Base-by-base conservation (phyloP, 1,140 invertebrate species). In the Cepaea nemoralis region DNA sequence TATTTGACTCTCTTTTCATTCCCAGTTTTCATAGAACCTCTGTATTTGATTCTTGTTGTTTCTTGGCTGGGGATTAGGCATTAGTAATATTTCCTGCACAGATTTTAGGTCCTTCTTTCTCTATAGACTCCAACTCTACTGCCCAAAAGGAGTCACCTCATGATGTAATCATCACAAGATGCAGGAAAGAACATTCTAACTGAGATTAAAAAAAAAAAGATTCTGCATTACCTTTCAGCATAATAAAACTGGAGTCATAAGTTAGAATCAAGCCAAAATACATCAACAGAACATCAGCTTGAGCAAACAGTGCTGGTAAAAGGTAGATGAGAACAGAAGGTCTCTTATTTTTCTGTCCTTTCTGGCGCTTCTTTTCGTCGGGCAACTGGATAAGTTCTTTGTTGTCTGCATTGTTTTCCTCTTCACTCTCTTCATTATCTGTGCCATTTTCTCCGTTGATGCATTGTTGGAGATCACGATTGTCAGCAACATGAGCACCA, bases 231-330 rank as follows among this genome's bases (percentile, higher is more conserved):
- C 77, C 77, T 79, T 67, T 79, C 3, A 79, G 77, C 77, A 79
- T 79, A 19, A 67, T 69, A 55, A 69, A 67, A 69, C 77, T 79
- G 22, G 59, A 69, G 31, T 16, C 24, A 37, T 79, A 79, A 8
- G 77, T 79, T 35, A 79, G n/a, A n/a, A 69, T 40, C 0, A 79
- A 14, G 0, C 77, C 77, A 79, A 79, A 79, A 40, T 69, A 79
- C 35, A 69, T 1, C 31, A 79, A 42, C 39, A 79, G 5, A 2
- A 79, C 39, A 67, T 37, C 1, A 24, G 77, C 59, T 27, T 69
- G 59, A 22, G 37, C 27, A 35, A 79, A 79, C 31, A 79, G 14
- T 45, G 77, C 59, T 55, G 77, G 42, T 6, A 31, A 39, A 8
- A 79, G 27, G 39, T 79, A 79, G 1, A 79, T 10, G 33, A 79